Base-by-base conservation (phyloP, 2,888 invertebrate species). In the Tetheella fluctuosa region DNA sequence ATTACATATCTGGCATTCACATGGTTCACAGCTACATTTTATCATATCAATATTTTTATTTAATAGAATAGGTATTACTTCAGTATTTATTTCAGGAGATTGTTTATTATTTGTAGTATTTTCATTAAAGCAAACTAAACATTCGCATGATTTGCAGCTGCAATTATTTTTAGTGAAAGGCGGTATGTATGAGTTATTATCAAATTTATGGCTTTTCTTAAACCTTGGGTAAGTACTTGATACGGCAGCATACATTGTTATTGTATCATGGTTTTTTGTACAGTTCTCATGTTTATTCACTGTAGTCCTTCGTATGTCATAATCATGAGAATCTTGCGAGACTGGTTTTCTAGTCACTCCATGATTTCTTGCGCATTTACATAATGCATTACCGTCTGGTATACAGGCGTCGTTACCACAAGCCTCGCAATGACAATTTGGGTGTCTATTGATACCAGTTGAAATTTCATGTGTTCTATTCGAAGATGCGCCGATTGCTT, bases 341-440 rank as follows among this genome's bases (percentile, higher is more conserved):
- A 82, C 67, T 5, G 84, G 81, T 74, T 88, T 89, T 30, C 66
- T 81, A 65, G 80, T 77, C 1, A 82, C 60, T 59, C 65, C 76
- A n/a, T 69, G 77, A 23, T 67, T 70, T 52, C 68, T 74, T 52
- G 80, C 79, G 68, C 86, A 89, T 58, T 66, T 76, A 65, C 85
- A 90, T 3, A 70, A 62, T 54, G 78, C 68, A 17, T 61, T 67
- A n/a, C 68, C 78, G 42, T 77, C 73, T 25, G 73, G 67, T 58
- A 77, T 74, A 63, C 86, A 85, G 2, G 70, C 61, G 39, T 83
- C 79, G 64, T 78, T 83, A 1, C 64, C 42, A 62, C 88, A 87
- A 34, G 62, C 59, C 17, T 83, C 81, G 61, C 85, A 88, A 13
- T 70, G 71, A 59, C 86, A 87, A 37, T 70, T 66, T 12, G 63